phyloP scores from a whole-genome alignment of 2,888 invertebrate genomes.

The Eudasyphora cyanicolor region DNA sequence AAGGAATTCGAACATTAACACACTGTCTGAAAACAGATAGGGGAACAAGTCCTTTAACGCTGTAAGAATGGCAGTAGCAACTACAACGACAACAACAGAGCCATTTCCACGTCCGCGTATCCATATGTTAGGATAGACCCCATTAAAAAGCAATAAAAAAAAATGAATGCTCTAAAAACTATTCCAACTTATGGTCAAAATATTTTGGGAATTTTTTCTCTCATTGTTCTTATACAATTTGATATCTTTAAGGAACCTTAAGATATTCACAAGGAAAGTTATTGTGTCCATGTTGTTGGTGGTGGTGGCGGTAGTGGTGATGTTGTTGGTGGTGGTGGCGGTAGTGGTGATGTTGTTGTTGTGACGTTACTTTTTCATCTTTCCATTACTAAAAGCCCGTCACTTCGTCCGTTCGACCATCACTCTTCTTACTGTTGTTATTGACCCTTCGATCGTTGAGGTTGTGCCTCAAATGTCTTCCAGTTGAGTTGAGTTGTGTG shows the following conservation, averaged over 20 bases:
- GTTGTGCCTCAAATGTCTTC: too few relatives aligned
- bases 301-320: too few relatives aligned
- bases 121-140: conserved; percentile 56
- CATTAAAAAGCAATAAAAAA: conserved; percentile 44
- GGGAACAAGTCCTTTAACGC: conserved; percentile 54
- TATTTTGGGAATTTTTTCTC: conserved; percentile 60
- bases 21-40: conserved; percentile 52
- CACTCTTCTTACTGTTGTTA: conserved; percentile 14
- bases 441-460: conserved; percentile 14
- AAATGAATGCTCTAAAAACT: conserved; percentile 45
- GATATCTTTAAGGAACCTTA: conserved; percentile 1
- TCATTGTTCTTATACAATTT: conserved; percentile 5
- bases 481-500: background rate
- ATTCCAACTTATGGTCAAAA: conserved; percentile 58
- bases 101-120: background rate
- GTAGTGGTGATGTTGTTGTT: background rate
- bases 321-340: too few relatives aligned
- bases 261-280: background rate
- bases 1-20: conserved; percentile 42
- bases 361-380: conserved; percentile 4
- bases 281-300: background rate
- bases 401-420: conserved; percentile 12
- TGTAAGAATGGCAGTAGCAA: too few relatives aligned
- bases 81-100: background rate
- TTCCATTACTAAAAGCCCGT: too few relatives aligned